Percentiles rank a stretch among this genome's conserved stretches.
Evolutionary conservation across 2,113 vertebrate species (phyloP).

Genomic region (Esox niger): DNA sequence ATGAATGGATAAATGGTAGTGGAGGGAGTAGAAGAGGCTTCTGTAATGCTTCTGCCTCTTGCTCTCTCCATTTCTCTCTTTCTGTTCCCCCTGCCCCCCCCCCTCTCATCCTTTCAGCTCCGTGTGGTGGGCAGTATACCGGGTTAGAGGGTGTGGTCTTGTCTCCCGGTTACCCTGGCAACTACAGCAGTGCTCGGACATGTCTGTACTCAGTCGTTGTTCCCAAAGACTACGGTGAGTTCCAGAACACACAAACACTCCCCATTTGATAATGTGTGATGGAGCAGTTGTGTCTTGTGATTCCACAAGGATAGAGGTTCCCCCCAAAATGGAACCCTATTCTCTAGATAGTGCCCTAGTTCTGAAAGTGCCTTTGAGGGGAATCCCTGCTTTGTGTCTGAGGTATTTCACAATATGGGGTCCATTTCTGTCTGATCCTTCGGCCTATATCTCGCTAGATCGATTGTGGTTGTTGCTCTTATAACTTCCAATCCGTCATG

Average conservation of each 20-base stretch:
- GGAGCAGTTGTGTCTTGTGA: too few species aligned
- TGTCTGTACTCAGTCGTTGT: constrained; percentile 92
- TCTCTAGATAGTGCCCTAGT: too few species aligned
- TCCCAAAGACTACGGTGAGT: constrained; percentile 90
- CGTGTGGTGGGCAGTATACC: constrained; percentile 91
- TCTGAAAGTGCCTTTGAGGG: too few species aligned
- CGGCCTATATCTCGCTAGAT: too few species aligned
- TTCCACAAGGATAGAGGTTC: too few species aligned
- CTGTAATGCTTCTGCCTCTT: constrained; percentile 23
- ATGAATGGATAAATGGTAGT: constrained; percentile 34
- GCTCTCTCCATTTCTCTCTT: constrained; percentile 11
- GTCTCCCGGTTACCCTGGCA: constrained; percentile 92
- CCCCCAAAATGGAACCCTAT: too few species aligned
- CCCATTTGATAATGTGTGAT: too few species aligned
- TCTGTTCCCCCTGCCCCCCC: constrained; percentile 20
- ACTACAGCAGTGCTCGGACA: constrained; percentile 88
- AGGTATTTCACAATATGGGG: too few species aligned
- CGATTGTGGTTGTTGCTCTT: too few species aligned
- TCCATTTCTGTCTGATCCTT: neutral
- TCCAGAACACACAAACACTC: neutral
- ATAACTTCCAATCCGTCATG: too few species aligned
- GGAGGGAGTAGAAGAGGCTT: constrained; percentile 18
- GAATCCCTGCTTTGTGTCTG: too few species aligned
- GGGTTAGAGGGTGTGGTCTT: constrained; percentile 91
- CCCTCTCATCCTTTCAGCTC: constrained; percentile 72